Conservation (phyloP, 2,113 vertebrate genomes). For the Excalfactoria chinensis region DNA sequence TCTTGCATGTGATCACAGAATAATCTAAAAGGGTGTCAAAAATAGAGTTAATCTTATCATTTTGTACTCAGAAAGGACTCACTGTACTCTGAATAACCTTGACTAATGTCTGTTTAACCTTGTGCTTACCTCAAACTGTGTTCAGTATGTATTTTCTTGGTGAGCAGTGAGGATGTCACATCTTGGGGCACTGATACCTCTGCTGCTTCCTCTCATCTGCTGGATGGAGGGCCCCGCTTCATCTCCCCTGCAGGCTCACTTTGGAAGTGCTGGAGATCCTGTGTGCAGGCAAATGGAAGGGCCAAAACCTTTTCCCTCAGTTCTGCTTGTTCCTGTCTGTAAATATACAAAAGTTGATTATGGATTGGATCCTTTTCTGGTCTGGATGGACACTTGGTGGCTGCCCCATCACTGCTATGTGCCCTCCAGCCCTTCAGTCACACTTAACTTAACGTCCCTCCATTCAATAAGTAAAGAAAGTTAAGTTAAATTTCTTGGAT, state of each 20-base stretch:
- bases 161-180: not conserved
- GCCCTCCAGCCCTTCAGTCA: not conserved
- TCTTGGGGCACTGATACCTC: accelerated
- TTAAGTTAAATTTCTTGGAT: not conserved
- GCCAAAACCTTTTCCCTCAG: not conserved
- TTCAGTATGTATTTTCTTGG: not conserved
- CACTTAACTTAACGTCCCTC: accelerated
- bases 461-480: not conserved
- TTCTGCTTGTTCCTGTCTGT: not conserved
- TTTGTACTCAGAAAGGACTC: not conserved
- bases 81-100: not conserved
- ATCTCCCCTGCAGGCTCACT: not conserved
- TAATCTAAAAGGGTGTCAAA: not conserved
- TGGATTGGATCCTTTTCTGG: not conserved
- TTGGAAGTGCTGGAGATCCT: not conserved
- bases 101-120: not conserved
- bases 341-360: not conserved
- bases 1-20: not conserved
- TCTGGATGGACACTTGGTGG: not conserved
- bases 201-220: not conserved
- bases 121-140: not conserved
- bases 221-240: not conserved
- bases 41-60: not conserved
- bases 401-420: not conserved
- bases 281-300: not conserved